Percentiles rank a stretch among this genome's conserved stretches.
These are phyloP conservation scores for Dendrolimus pini DNA, from an alignment of 2,888 invertebrate genomes.

Conservation along the genomic window DNA sequence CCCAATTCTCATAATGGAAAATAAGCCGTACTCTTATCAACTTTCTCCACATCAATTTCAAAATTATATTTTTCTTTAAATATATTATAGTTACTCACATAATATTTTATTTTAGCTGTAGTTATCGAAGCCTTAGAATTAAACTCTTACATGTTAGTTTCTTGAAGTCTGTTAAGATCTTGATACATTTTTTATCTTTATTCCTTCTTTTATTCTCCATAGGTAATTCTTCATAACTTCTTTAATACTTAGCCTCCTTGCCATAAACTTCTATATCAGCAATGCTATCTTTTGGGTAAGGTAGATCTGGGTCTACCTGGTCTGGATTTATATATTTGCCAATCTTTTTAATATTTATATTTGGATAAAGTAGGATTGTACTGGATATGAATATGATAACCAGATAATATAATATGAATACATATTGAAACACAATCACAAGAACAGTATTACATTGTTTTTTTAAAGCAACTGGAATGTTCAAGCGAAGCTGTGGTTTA, in stretches of 20 bases:
- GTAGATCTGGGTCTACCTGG: constrained; percentile 21
- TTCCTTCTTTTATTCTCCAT: constrained; percentile 22
- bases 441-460: no score
- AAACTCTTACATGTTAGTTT: constrained; percentile 26
- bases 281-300: constrained; percentile 17
- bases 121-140: constrained; percentile 20
- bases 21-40: constrained; percentile 22
- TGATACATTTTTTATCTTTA: constrained; percentile 13
- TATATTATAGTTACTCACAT: constrained; percentile 23
- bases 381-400: no score
- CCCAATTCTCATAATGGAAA: constrained; percentile 27
- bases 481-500: not conserved
- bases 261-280: constrained; percentile 15
- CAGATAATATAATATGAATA: no score
- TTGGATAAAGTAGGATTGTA: not conserved
- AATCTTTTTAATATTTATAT: constrained; percentile 14
- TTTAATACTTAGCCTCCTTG: constrained; percentile 22
- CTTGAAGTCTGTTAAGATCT: constrained; percentile 17
- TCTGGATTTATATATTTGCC: constrained; percentile 18
- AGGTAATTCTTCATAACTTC: constrained; percentile 20
- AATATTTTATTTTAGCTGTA: constrained; percentile 19
- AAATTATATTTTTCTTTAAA: constrained; percentile 25
- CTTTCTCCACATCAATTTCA: constrained; percentile 22
- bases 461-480: not conserved
- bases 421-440: no score